phyloP scores from a whole-genome alignment of 2,113 vertebrate species.

The Hyperoodon ampullatus region DNA sequence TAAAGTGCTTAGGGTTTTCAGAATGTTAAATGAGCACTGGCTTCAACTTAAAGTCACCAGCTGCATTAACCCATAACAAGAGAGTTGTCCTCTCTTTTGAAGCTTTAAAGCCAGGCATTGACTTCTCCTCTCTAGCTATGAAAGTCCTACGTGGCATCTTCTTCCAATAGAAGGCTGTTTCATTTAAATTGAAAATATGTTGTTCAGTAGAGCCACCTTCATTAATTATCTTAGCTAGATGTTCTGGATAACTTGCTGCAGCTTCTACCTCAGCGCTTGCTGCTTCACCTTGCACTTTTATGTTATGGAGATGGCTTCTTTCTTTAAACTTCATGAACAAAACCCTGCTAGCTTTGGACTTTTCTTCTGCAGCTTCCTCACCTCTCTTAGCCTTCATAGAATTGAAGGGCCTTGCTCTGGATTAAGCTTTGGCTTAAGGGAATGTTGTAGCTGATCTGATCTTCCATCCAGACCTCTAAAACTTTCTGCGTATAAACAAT shows the following conservation, averaged over 20 bases:
- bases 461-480: neutral
- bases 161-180: neutral
- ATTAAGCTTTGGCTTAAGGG: neutral
- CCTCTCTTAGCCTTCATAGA: neutral
- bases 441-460: neutral
- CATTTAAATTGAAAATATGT: neutral
- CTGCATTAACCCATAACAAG: neutral
- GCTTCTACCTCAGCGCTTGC: neutral
- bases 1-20: neutral
- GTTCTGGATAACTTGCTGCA: neutral
- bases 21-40: neutral
- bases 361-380: neutral
- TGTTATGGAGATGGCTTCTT: neutral
- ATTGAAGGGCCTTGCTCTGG: neutral
- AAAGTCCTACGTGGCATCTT: neutral
- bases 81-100: neutral
- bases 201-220: neutral
- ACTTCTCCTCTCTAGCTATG: neutral
- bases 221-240: neutral
- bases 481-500: neutral
- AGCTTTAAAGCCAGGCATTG: neutral
- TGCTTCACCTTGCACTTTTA: neutral
- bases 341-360: neutral
- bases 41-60: neutral
- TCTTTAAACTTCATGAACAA: neutral